Evolutionary conservation across 2,113 vertebrate genomes (phyloP).

Genomic region (Ptilonorhynchus violaceus): DNA sequence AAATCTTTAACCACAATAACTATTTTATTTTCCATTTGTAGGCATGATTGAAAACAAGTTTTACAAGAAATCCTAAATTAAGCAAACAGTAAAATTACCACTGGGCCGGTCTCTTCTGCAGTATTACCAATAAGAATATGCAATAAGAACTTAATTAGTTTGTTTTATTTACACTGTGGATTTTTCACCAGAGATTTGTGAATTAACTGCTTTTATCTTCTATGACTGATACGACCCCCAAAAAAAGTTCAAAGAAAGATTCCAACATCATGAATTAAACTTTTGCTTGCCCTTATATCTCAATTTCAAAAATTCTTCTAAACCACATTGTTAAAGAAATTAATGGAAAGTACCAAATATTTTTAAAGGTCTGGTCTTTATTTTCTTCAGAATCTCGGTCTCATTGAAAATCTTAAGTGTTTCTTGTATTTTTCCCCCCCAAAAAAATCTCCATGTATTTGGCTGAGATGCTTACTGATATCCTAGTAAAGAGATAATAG

Average conservation of each 20-base stretch:
- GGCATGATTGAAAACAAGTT: not conserved
- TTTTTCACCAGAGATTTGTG: not conserved
- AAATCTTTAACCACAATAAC: not conserved
- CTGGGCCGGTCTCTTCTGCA: not conserved
- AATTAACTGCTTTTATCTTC: not conserved
- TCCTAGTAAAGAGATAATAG: not conserved
- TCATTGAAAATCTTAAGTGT: not conserved
- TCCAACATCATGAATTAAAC: not conserved
- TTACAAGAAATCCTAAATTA: not conserved
- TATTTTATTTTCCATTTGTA: not conserved
- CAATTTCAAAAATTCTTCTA: not conserved
- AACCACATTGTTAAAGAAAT: not conserved
- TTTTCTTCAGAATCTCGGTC: not conserved
- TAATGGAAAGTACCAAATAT: not conserved
- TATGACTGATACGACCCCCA: not conserved
- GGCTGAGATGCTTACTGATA: not conserved
- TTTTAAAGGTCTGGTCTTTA: not conserved
- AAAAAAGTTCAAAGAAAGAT: not conserved
- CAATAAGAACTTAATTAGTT: not conserved
- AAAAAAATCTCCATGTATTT: not conserved
- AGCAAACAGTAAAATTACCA: not conserved
- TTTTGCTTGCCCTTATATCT: not conserved
- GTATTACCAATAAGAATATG: not conserved
- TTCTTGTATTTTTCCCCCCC: not conserved
- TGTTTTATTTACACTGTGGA: not conserved